These are phyloP conservation scores for Stictocephala bisonia DNA, from an alignment of 2,888 invertebrate genomes.

Conservation along the genomic window DNA sequence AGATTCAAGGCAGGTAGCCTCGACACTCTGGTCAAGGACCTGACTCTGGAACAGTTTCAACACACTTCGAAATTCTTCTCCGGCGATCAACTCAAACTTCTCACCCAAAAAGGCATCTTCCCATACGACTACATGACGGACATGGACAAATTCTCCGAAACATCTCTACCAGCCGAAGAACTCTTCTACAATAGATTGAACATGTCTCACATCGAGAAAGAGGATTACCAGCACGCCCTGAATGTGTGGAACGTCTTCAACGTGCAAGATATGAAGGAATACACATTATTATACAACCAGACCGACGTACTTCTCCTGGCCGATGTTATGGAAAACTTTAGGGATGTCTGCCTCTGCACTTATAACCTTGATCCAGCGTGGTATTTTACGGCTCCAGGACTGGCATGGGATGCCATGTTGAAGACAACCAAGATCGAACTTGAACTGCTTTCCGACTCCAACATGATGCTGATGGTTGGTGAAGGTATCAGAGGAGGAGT, in stretches of 20 bases:
- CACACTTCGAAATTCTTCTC: too few species aligned
- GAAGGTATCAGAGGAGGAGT: conserved; percentile 48
- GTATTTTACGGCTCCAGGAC: conserved; percentile 40
- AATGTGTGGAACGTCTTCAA: conserved; percentile 61
- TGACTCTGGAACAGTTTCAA: too few species aligned
- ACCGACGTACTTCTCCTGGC: conserved; percentile 38
- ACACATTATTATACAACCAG: conserved; percentile 52
- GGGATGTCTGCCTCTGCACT: conserved; percentile 14
- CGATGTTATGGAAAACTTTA: conserved; percentile 51
- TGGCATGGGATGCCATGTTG: conserved; percentile 38
- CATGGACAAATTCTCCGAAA: conserved; percentile 41
- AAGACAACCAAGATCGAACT: conserved; percentile 38
- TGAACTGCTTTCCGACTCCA: conserved; percentile 45
- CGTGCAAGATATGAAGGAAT: conserved; percentile 60
- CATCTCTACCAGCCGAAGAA: conserved; percentile 54
- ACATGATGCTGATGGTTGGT: conserved; percentile 47
- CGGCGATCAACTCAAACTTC: too few species aligned
- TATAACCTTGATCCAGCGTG: conserved; percentile 45
- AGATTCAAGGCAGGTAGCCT: too few species aligned
- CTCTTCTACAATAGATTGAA: conserved; percentile 57
- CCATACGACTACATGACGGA: conserved; percentile 55
- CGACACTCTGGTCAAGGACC: too few species aligned
- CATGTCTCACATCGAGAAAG: conserved; percentile 53
- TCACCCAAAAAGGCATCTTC: conserved; percentile 44
- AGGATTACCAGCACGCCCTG: conserved; percentile 61